Conservation (phyloP, 1,140 invertebrate species). For the Oncopeltus fasciatus region DNA sequence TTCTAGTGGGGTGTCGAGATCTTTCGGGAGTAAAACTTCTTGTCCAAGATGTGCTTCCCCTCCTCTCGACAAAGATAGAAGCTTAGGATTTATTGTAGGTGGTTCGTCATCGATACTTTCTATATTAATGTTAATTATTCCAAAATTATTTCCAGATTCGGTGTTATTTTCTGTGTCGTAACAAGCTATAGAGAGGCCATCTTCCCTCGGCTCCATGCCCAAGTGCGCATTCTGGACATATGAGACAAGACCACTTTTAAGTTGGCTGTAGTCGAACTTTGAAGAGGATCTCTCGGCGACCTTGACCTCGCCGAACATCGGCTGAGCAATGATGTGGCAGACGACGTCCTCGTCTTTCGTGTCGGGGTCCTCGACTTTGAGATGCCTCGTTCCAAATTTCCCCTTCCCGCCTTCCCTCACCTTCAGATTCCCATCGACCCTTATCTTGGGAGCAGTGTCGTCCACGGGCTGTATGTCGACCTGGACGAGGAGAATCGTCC, state of each 20-base stretch:
- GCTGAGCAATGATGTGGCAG: slow-evolving; percentile 1
- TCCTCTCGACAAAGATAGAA: background rate
- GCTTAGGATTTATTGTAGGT: background rate
- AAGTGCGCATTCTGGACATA: slow-evolving; percentile 1
- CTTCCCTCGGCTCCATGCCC: slow-evolving; percentile 9
- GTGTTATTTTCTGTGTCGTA: slow-evolving; percentile 10
- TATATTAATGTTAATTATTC: background rate
- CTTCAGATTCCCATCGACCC: background rate
- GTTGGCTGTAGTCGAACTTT: background rate
- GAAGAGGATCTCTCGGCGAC: background rate
- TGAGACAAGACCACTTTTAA: background rate
- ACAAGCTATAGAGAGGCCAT: slow-evolving; percentile 2
- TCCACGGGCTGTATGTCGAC: slow-evolving; percentile 10
- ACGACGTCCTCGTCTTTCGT: slow-evolving; percentile 3
- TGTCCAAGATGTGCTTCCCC: background rate
- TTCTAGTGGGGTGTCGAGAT: slow-evolving; percentile 1
- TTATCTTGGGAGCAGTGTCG: slow-evolving; percentile 1
- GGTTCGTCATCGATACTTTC: slow-evolving; percentile 9
- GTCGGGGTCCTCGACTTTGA: background rate
- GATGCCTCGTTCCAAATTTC: background rate
- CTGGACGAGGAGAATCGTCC: background rate
- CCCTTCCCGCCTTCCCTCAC: slow-evolving; percentile 7
- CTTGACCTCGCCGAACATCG: background rate
- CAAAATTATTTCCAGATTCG: background rate
- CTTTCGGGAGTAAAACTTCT: background rate